Evolutionary conservation across 2,888 invertebrate species (phyloP).

Genomic region (Cepaea hortensis): DNA sequence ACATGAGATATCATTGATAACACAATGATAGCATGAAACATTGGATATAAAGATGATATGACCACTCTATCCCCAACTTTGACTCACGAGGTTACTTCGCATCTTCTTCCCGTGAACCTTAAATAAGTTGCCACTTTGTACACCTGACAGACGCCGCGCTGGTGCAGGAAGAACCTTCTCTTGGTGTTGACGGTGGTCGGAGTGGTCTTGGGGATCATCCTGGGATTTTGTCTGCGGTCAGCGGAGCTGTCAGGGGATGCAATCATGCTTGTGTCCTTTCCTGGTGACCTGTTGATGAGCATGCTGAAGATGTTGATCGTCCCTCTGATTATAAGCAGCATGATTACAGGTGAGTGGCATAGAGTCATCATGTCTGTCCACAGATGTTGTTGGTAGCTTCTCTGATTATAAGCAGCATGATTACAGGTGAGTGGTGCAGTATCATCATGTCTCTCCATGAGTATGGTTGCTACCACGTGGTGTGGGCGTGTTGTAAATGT

Average conservation of each 20-base stretch:
- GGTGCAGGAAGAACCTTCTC: slow-evolving; percentile 72
- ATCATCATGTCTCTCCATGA: not conserved
- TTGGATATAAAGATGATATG: too few species aligned
- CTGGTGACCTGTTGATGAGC: slow-evolving; percentile 83
- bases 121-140: too few species aligned
- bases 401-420: slow-evolving; percentile 82
- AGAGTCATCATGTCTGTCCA: too few species aligned
- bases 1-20: too few species aligned
- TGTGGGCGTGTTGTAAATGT: too few species aligned
- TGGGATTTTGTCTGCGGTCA: slow-evolving; percentile 80
- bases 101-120: too few species aligned
- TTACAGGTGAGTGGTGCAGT: slow-evolving; percentile 78
- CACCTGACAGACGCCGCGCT: slow-evolving; percentile 6
- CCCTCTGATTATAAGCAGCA: slow-evolving; percentile 82
- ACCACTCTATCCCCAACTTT: too few species aligned
- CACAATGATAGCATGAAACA: too few species aligned
- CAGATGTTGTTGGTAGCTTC: too few species aligned
- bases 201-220: slow-evolving; percentile 80
- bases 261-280: slow-evolving; percentile 81
- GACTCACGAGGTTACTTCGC: too few species aligned
- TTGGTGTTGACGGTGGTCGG: slow-evolving; percentile 80
- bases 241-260: slow-evolving; percentile 77
- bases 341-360: slow-evolving; percentile 79
- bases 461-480: not conserved
- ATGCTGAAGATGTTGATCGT: slow-evolving; percentile 84